Base-by-base conservation (phyloP, 2,797 vertebrate species). In the Moxostoma hubbsi region DNA sequence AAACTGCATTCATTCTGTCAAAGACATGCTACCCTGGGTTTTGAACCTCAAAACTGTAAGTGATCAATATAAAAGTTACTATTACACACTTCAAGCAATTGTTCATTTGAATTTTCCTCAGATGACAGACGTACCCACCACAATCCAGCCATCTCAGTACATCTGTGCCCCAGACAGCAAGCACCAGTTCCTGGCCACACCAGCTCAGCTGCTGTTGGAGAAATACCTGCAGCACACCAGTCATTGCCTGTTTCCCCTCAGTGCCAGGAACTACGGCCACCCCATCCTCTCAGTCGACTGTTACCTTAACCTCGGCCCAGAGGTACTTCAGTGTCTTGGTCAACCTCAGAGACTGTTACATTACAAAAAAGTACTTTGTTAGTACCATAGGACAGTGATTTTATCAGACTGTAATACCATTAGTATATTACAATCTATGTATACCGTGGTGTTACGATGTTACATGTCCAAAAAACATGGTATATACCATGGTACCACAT, bases 131-230 rank as follows among this genome's bases (percentile, higher is more conserved):
- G 95, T 94, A 74, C 93, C 96, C 0, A 94, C 93, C 61, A 96
- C 95, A 9, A 85, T 96, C 67, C 93, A 96, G 18, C 95, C 98
- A 0, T 96, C 96, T 49, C 97, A 99, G 91, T 99, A 99, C 81
- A 93, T 98, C 87, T 99, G 98, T 66, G 97, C 97, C 79, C 98
- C 98, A 0, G 98, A 99, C 92, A 99, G 97, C 92, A 98, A 98
- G 86, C 96, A 99, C 86, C 95, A 96, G 0, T 96, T 98, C 90
- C 83, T 99, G 88, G 95, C 97, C 1, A 96, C 97, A 16, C 98
- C 98, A 0, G 95, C 97, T 77, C 97, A 98, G 85, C 90, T 99
- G n/a, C 93, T 99, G 9, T 93, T 99, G 75, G 98, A 99, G 85
- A 97, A 96, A 84, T 99, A 98, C 85, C 95, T 99, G 6, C 97